Base-by-base conservation (phyloP, 2,888 invertebrate species). In the Glaucopsyche alexis region DNA sequence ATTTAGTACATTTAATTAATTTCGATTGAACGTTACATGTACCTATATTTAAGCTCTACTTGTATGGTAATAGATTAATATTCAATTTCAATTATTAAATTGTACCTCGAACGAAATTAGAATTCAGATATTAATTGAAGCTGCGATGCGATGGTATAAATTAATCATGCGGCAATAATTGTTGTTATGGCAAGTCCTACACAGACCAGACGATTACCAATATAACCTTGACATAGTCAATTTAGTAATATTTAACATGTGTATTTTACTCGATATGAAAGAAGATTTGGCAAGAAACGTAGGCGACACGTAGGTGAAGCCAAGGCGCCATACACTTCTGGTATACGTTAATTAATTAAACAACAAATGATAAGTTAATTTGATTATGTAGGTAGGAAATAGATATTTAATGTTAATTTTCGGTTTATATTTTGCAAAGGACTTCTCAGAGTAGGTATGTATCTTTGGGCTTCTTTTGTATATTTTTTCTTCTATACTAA, bases 231-330 rank as follows among this genome's bases (percentile, higher is more conserved):
- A 69, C 69, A 69, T 69, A 69, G 69, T 69, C 69, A 49, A 69
- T 47, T 29, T 14, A 49, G 47, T 69, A 69, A 49, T 69, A 69
- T 49, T 49, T 45, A 19, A 69, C 69, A 69, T 69, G 14, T 38
- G 14, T 29, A 69, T 69, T 49, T 69, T 49, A 69, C 69, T 7
- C 14, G 69, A 49, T 49, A 45, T 69, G 69, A 69, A 69, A 49
- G 69, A 69, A 69, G 69, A 69, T 69, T 69, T 69, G 69, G 69
- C 69, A 69, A 69, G 29, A 29, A 29, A 69, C 29, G 74, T 74
- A 74, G 74, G 74, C 65, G 72, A 11, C 52, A 70, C 71, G 74
- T 74, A 72, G 74, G 74, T 67, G 45, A 72, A 40, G 49, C 40
- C 49, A 70, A 72, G 72, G 72, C 72, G 72, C 74, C 69, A 49